Evolutionary conservation across 2,797 vertebrate species (phyloP).

Genomic region (Aldrovandia affinis): DNA sequence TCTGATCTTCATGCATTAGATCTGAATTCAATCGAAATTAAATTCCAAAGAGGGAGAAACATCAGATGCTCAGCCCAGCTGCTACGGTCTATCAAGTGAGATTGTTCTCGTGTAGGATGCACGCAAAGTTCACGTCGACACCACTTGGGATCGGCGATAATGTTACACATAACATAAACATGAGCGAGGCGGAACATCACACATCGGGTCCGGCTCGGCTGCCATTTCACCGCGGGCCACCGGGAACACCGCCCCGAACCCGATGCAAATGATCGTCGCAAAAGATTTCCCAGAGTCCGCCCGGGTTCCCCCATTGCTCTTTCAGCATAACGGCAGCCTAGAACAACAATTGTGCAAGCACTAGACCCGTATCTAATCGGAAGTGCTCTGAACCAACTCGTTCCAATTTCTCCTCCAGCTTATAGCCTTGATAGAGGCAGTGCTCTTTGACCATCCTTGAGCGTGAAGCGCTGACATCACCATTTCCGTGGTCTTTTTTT

Average conservation of each 20-base stretch:
- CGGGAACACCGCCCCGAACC: neutral
- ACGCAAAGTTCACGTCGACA: neutral
- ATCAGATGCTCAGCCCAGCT: no score
- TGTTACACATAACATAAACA: constrained; percentile 49
- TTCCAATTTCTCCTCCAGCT: constrained; percentile 63
- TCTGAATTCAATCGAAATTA: no score
- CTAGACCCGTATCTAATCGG: constrained; percentile 61
- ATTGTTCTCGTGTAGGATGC: no score
- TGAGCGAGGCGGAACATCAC: constrained; percentile 35
- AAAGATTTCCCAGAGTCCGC: constrained; percentile 7
- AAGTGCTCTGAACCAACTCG: constrained; percentile 55
- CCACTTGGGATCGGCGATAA: neutral
- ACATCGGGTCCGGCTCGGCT: neutral
- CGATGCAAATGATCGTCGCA: neutral
- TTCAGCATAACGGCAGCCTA: neutral
- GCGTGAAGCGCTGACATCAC: constrained; percentile 15
- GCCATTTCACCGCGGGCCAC: constrained; percentile 20
- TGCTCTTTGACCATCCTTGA: constrained; percentile 57
- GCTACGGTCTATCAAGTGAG: no score
- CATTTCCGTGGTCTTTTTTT: constrained; percentile 14
- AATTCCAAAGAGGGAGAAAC: no score
- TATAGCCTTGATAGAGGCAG: constrained; percentile 53
- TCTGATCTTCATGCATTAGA: neutral
- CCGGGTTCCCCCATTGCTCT: neutral
- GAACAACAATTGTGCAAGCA: constrained; percentile 54